phyloP scores from a whole-genome alignment of 1,140 invertebrate species.

The Agrilus planipennis region DNA sequence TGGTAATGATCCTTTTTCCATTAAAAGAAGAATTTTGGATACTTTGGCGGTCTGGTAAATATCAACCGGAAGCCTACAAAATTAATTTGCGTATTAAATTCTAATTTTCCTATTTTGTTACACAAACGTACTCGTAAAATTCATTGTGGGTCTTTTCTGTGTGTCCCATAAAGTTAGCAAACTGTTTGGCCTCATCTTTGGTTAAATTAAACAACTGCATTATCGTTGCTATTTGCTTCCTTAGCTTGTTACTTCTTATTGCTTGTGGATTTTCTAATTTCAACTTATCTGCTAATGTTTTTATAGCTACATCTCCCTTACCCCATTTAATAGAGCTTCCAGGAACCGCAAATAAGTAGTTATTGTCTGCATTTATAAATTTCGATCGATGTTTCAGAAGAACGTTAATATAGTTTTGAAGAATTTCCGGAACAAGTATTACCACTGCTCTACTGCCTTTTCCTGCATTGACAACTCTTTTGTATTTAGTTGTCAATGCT shows the following conservation, averaged over 20 bases:
- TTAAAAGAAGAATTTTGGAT: slow-evolving; percentile 20
- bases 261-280: slow-evolving; percentile 13
- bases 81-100: background rate
- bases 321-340: slow-evolving; percentile 13
- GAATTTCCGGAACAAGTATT: slow-evolving; percentile 12
- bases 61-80: slow-evolving; percentile 15
- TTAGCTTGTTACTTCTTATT: slow-evolving; percentile 6
- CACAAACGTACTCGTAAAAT: slow-evolving; percentile 16
- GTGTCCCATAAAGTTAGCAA: slow-evolving; percentile 17
- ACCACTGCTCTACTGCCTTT: slow-evolving; percentile 15
- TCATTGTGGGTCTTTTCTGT: slow-evolving; percentile 17
- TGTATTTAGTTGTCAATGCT: slow-evolving; percentile 13
- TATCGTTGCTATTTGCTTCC: slow-evolving; percentile 19
- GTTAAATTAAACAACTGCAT: slow-evolving; percentile 14
- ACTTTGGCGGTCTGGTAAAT: slow-evolving; percentile 20
- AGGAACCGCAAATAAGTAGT: slow-evolving; percentile 14
- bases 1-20: slow-evolving; percentile 17
- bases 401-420: slow-evolving; percentile 11
- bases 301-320: slow-evolving; percentile 12
- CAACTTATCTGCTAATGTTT: slow-evolving; percentile 9
- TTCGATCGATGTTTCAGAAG: slow-evolving; percentile 7
- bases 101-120: slow-evolving; percentile 2
- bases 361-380: slow-evolving; percentile 3
- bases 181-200: slow-evolving; percentile 14
- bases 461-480: slow-evolving; percentile 14